phyloP scores from a whole-genome alignment of 2,113 vertebrate genomes.

The Origma solitaria region DNA sequence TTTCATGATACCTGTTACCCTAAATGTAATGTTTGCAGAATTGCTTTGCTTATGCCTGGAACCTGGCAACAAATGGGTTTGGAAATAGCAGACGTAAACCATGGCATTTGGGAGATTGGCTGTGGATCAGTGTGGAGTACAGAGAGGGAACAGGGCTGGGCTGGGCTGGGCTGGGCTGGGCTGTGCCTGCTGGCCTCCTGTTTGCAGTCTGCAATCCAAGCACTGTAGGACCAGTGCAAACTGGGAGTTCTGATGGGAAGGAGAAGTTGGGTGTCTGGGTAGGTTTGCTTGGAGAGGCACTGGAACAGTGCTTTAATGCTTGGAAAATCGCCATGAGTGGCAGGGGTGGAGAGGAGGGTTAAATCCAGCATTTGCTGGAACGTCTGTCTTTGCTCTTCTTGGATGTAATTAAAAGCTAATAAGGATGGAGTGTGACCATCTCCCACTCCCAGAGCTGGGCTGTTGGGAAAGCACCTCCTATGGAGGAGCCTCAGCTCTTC shows the following conservation, averaged over 20 bases:
- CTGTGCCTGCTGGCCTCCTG: background rate
- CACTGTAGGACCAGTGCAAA: background rate
- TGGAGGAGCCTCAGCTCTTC: background rate
- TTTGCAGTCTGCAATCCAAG: background rate
- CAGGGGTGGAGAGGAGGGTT: background rate
- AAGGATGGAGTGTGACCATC: background rate
- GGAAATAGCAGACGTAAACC: background rate
- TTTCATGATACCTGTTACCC: constrained; percentile 19
- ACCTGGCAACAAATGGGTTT: constrained; percentile 28
- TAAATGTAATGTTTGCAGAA: constrained; percentile 2
- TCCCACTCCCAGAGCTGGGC: background rate
- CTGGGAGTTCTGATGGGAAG: background rate
- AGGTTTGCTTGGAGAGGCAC: background rate
- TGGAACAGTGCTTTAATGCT: background rate
- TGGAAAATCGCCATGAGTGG: rapidly evolving
- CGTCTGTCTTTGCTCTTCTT: background rate
- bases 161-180: background rate
- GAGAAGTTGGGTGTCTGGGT: background rate
- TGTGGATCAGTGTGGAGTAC: rapidly evolving
- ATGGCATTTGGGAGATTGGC: background rate
- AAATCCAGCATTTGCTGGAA: background rate
- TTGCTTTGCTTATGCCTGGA: background rate
- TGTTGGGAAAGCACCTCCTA: background rate
- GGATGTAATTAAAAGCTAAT: background rate
- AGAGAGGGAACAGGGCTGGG: rapidly evolving